Percentiles rank a stretch among this genome's conserved stretches.
Evolutionary conservation across 2,113 vertebrate species (phyloP).

Genomic region (Psittacula cyanocephala): DNA sequence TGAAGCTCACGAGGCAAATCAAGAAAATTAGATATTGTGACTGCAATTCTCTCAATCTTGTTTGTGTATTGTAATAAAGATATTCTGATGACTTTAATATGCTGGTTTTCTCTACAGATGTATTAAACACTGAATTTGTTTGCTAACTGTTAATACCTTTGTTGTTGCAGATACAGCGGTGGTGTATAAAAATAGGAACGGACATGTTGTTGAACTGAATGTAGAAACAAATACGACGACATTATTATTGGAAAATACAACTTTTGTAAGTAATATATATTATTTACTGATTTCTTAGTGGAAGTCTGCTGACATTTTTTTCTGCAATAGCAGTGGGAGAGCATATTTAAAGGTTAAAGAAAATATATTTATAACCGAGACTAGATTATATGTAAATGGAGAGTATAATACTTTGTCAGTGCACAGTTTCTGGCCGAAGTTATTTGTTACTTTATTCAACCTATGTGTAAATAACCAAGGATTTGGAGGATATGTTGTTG

Average conservation of each 20-base stretch:
- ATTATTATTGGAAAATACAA: constrained; percentile 88
- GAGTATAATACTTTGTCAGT: background rate
- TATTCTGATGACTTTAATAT: background rate
- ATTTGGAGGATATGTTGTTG: background rate
- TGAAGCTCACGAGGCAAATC: background rate
- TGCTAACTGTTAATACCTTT: constrained; percentile 66
- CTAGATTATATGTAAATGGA: background rate
- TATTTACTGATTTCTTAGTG: background rate
- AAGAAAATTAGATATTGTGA: background rate
- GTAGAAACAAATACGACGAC: constrained; percentile 88
- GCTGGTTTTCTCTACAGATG: background rate
- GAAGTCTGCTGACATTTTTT: background rate
- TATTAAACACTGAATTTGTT: constrained; percentile 19
- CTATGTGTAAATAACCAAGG: background rate
- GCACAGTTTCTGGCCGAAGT: background rate
- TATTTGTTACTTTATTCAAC: background rate
- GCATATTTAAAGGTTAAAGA: background rate
- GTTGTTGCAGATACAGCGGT: constrained; percentile 87
- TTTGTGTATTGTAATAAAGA: background rate
- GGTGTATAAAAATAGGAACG: constrained; percentile 91
- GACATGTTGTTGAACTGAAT: constrained; percentile 93
- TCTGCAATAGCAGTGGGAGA: background rate
- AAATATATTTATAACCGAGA: background rate
- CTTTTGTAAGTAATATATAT: constrained; percentile 86
- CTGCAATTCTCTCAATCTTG: background rate